phyloP scores from a whole-genome alignment of 2,113 vertebrate genomes.

The Galeopterus variegatus region DNA sequence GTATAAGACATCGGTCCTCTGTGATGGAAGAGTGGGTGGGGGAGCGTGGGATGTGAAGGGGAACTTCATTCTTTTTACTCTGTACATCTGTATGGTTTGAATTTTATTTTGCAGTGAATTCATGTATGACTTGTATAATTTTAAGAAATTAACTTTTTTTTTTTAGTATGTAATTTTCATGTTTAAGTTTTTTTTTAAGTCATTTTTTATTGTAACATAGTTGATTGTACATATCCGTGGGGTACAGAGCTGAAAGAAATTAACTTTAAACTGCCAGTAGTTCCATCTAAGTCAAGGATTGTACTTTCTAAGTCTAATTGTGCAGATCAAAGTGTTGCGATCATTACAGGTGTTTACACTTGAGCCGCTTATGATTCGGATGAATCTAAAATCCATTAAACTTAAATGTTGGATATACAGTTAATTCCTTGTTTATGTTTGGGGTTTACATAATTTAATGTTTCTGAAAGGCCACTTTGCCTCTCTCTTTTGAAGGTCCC shows the following conservation, averaged over 20 bases:
- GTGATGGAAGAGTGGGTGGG: neutral
- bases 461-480: neutral
- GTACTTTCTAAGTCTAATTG: neutral
- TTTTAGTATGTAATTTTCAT: no score
- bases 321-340: constrained; percentile 1
- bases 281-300: neutral
- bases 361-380: neutral
- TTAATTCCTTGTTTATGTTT: neutral
- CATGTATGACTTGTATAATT: neutral
- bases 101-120: constrained; percentile 51
- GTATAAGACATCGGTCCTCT: neutral
- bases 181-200: no score
- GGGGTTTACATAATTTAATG: neutral
- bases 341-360: neutral
- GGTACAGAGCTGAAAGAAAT: neutral
- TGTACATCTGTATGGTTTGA: neutral
- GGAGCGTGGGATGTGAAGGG: neutral
- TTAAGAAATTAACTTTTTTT: constrained; percentile 3
- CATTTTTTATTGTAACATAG: no score
- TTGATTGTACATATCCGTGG: no score
- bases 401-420: neutral
- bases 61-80: neutral
- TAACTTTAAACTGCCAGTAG: constrained; percentile 20
- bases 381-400: constrained; percentile 38
- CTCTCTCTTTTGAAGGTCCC: neutral